phyloP scores from a whole-genome alignment of 2,797 vertebrate genomes.

The Microctenopoma lineatum region DNA sequence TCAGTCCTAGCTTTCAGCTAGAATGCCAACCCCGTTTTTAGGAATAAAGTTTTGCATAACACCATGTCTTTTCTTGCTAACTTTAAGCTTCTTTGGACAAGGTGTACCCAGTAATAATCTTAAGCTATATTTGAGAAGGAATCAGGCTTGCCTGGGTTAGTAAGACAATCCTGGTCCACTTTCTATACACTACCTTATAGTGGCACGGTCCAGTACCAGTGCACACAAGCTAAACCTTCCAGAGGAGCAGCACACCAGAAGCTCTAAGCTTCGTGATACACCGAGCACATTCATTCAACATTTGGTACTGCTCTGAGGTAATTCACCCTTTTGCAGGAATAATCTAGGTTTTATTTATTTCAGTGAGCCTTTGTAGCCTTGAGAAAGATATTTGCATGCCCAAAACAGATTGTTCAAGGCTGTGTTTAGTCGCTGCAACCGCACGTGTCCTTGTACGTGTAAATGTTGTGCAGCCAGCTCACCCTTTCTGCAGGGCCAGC shows the following conservation, averaged over 20 bases:
- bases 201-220: constrained; percentile 7
- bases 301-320: constrained; percentile 18
- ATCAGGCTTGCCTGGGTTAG: constrained; percentile 40
- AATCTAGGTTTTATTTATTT: constrained; percentile 34
- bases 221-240: constrained; percentile 19
- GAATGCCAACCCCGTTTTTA: constrained; percentile 42
- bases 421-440: neutral
- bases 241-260: constrained; percentile 3
- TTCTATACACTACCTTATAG: neutral
- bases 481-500: constrained; percentile 93
- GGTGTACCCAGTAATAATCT: constrained; percentile 51
- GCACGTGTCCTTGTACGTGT: constrained; percentile 21
- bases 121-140: constrained; percentile 19
- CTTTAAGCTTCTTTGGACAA: constrained; percentile 68
- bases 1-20: constrained; percentile 21
- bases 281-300: constrained; percentile 31
- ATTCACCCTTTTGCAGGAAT: constrained; percentile 30
- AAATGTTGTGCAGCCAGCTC: constrained; percentile 55
- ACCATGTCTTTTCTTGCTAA: constrained; percentile 30
- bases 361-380: constrained; percentile 3
- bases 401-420: constrained; percentile 17
- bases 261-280: constrained; percentile 9
- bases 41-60: constrained; percentile 50
- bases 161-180: constrained; percentile 13
- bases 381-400: constrained; percentile 15